Percentiles rank a stretch among this genome's conserved stretches.
Evolutionary conservation across 2,797 vertebrate genomes (phyloP).

Genomic region (Syngnathus rostellatus): DNA sequence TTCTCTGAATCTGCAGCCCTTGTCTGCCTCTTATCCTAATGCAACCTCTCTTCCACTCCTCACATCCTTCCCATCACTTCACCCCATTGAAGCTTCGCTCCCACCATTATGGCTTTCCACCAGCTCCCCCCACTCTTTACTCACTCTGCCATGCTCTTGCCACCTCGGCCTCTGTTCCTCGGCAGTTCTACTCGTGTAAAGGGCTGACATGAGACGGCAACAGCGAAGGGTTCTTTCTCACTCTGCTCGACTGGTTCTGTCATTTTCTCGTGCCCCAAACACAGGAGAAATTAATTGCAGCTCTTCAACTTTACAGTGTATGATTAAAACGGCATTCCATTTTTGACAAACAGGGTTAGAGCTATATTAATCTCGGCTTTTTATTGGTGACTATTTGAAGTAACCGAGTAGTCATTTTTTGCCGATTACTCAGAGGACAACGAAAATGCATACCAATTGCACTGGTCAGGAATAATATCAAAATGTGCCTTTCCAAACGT

Average conservation of each 20-base stretch:
- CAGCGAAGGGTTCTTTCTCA: slow-evolving; percentile 48
- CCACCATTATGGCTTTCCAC: slow-evolving; percentile 41
- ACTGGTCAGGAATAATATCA: not conserved
- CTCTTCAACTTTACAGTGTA: slow-evolving; percentile 5
- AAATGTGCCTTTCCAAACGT: not conserved
- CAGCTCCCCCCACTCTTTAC: slow-evolving; percentile 32
- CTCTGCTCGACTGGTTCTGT: slow-evolving; percentile 41
- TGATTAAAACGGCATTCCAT: not conserved
- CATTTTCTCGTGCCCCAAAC: slow-evolving; percentile 21
- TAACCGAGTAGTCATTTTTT: not conserved
- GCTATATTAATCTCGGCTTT: not conserved
- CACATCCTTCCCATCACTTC: slow-evolving; percentile 39
- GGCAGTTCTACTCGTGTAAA: slow-evolving; percentile 31
- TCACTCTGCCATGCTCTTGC: slow-evolving; percentile 44
- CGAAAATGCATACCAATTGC: not conserved
- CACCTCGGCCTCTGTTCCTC: slow-evolving; percentile 35
- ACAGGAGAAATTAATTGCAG: slow-evolving; percentile 33
- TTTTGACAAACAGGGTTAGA: slow-evolving; percentile 2
- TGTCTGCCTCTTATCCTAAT: slow-evolving; percentile 49
- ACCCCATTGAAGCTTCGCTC: slow-evolving; percentile 44
- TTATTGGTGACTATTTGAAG: slow-evolving; percentile 1
- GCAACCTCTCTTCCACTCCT: slow-evolving; percentile 33
- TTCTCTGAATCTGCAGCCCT: slow-evolving; percentile 14
- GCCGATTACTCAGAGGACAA: not conserved
- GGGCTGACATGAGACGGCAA: slow-evolving; percentile 14